A percentile compares a stretch with the other conserved stretches of the same genome.
phyloP scores from a whole-genome alignment of 2,888 invertebrate genomes.

The Cylindroiulus punctatus region DNA sequence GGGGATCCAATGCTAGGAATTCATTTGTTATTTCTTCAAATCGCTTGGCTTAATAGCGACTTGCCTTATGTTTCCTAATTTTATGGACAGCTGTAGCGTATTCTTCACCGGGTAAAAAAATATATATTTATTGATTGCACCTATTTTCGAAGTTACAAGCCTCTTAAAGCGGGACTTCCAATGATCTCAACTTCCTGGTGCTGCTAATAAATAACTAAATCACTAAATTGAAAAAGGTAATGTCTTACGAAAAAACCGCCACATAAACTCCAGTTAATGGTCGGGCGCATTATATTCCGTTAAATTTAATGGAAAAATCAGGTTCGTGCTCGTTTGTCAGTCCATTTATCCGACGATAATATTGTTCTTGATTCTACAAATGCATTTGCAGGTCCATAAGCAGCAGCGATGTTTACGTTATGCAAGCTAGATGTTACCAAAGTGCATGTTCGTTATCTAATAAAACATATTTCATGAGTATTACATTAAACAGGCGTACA shows the following conservation, averaged over 20 bases:
- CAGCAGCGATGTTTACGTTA: too few relatives aligned
- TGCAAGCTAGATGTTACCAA: too few relatives aligned
- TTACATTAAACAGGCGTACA: too few relatives aligned
- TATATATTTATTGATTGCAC: background rate
- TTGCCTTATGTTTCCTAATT: slow-evolving; percentile 38
- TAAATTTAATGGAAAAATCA: background rate
- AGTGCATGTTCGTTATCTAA: too few relatives aligned
- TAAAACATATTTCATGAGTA: background rate
- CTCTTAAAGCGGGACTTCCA: background rate
- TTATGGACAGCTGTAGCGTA: slow-evolving; percentile 17
- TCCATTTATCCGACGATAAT: too few relatives aligned
- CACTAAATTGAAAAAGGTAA: background rate
- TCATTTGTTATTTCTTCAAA: slow-evolving; percentile 30
- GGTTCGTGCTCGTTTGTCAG: background rate
- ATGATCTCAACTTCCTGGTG: background rate
- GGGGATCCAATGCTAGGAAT: slow-evolving; percentile 5
- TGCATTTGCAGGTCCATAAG: background rate
- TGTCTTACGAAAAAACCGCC: background rate
- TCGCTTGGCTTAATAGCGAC: slow-evolving; percentile 26
- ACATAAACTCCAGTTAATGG: background rate
- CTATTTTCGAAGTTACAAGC: background rate
- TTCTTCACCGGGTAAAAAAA: background rate
- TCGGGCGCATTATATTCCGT: background rate
- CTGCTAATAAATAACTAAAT: background rate
- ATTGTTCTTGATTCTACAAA: too few relatives aligned